Base-by-base conservation (phyloP, 2,888 invertebrate genomes). In the Leptinotarsa haldemani region DNA sequence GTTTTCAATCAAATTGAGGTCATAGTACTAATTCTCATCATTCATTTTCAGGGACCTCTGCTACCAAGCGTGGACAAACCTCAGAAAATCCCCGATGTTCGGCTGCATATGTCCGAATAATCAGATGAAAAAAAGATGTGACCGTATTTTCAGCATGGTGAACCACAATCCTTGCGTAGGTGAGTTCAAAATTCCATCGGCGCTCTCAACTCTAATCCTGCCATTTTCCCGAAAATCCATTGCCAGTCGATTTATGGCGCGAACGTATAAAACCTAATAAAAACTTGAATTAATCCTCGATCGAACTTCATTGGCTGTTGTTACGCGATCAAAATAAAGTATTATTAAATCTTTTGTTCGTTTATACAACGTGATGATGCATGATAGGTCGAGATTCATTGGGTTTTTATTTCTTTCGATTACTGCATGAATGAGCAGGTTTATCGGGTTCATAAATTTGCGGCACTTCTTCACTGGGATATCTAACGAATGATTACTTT, bases 101-200 rank as follows among this genome's bases (percentile, higher is more conserved):
- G 97, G 96, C 68, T 97, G 96, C 89, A 95, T 96, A 86, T 97
- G 96, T 86, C 96, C 96, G 80, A 95, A 94, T 88, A 95, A 94
- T 82, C 94, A 95, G 88, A 94, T 94, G 92, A 95, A 95, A 94
- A 95, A 92, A 92, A 92, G 84, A 81, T 97, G 96, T 88, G 95
- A 96, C 88, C 91, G 94, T 83, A 95, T 96, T 88, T 96, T 95
- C 89, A 92, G 93, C 80, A 92, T 94, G 87, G 95, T 97, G 85
- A 96, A 97, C 91, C 95, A 95, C 90, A 97, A 97, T 90, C 96
- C 96, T 73, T 97, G 97, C 89, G 94, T 96, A 87, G 96, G 96
- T 96, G 91, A 95, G 96, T 91, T 53, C 70, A 58, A 58, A 73
- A 61, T 71, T 70, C 40, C 65, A 67, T 20, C 72, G 65, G 52